Evolutionary conservation across 2,888 invertebrate genomes (phyloP), one percentile per base, ranked within the genome.

Genomic region (Rutpela maculata): DNA sequence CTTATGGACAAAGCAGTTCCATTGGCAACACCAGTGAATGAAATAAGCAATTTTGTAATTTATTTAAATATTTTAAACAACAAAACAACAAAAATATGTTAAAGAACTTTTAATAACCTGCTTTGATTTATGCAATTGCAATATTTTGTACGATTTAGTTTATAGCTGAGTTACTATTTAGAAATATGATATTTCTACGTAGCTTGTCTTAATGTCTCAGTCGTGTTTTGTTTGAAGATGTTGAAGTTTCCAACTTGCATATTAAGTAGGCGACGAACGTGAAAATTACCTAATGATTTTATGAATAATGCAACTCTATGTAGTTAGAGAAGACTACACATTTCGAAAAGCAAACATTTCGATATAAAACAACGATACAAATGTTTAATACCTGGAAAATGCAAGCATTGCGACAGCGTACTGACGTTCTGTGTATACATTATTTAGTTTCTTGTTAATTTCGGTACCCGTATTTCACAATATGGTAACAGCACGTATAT

Each of bases 281-380:
- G 67, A 72, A 76, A 72, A 70, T 74, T 75, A 71, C 70, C 66
- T 43, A 71, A 74, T 70, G 67, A 68, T 76, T 76, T 76, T 70
- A 76, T 76, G 72, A 72, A 76, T 76, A 76, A 76, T 76, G 72
- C 76, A 72, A 67, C 55, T 72, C 70, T 22, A 75, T 70, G 65
- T 76, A 72, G 65, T 76, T 65, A 70, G 63, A 70, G 63, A 72
- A 35, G 26, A 56, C 59, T 71, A 69, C 59, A 75, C 71, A 59
- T 71, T 59, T 35, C 18, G 35, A 57, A 69, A 69, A 57, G 57
- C 69, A 69, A 69, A 35, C 18, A 69, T 57, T 69, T 69, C 69
- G 57, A 69, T 69, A 57, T 31, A 69, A 50, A 50, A 50, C 50
- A 50, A 50, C n/a, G 50, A n/a, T n/a, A 50, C n/a, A 62, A 62